phyloP scores from a whole-genome alignment of 1,140 invertebrate species.

The Drosophila sp. region DNA sequence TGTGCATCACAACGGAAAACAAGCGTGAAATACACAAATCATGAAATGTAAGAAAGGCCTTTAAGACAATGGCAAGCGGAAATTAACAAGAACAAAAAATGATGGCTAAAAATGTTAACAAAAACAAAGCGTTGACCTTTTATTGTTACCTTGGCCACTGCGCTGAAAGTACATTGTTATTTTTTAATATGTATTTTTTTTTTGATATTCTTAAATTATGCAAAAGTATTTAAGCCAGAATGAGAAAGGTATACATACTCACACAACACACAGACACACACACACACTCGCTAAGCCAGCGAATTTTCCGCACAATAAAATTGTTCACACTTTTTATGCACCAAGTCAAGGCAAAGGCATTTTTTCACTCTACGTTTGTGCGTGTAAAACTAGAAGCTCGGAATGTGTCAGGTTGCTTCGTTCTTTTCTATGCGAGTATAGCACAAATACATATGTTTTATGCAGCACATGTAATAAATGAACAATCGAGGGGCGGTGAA shows the following conservation, averaged over 20 bases:
- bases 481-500: background rate
- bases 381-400: constrained; percentile 27
- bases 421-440: background rate
- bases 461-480: constrained; percentile 20
- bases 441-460: constrained; percentile 11
- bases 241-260: constrained; percentile 33
- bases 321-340: constrained; percentile 70
- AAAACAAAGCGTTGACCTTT: constrained; percentile 49
- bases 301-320: constrained; percentile 78
- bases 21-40: constrained; percentile 39
- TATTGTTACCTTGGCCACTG: constrained; percentile 69
- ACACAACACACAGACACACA: too few relatives aligned
- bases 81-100: constrained; percentile 29
- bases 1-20: constrained; percentile 21
- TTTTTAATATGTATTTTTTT: too few relatives aligned
- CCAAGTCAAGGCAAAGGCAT: background rate
- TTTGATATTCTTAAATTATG: constrained; percentile 70
- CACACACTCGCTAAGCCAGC: constrained; percentile 40
- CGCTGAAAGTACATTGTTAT: constrained; percentile 24
- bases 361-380: constrained; percentile 22
- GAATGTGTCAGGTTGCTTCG: constrained; percentile 6
- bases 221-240: constrained; percentile 58
- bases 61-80: constrained; percentile 62
- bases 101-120: constrained; percentile 1
- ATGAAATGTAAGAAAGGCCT: constrained; percentile 35